phyloP scores from a whole-genome alignment of 1,140 invertebrate species.

The Drosophila carrolli region DNA sequence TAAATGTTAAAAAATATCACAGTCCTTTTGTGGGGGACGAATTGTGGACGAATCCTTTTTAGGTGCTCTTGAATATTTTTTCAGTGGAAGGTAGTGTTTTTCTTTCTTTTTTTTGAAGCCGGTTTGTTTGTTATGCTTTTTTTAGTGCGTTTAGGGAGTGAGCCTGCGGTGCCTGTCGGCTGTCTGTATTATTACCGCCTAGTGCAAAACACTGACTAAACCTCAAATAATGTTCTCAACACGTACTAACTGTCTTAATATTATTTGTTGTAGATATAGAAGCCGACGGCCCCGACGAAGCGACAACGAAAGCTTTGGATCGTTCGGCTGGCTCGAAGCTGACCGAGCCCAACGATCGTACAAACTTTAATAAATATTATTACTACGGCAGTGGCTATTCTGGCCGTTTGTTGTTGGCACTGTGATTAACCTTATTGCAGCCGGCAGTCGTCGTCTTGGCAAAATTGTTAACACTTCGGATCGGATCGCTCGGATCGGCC shows the following conservation, averaged over 20 bases:
- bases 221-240: slow-evolving; percentile 84
- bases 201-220: slow-evolving; percentile 84
- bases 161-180: slow-evolving; percentile 42
- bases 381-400: slow-evolving; percentile 37
- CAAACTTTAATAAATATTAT: slow-evolving; percentile 79
- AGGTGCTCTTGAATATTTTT: slow-evolving; percentile 6
- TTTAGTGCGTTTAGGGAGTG: slow-evolving; percentile 8
- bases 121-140: slow-evolving; percentile 6
- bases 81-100: neutral
- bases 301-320: slow-evolving; percentile 45
- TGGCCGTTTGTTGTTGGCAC: slow-evolving; percentile 21
- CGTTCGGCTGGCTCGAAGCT: slow-evolving; percentile 50
- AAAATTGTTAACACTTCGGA: slow-evolving; percentile 76
- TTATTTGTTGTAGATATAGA: slow-evolving; percentile 84
- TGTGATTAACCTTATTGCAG: slow-evolving; percentile 41
- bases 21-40: slow-evolving; percentile 31
- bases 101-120: neutral
- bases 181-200: slow-evolving; percentile 78
- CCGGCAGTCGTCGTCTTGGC: slow-evolving; percentile 59
- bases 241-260: slow-evolving; percentile 84
- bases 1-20: slow-evolving; percentile 42
- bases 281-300: slow-evolving; percentile 61
- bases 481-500: slow-evolving; percentile 37
- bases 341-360: slow-evolving; percentile 35
- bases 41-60: slow-evolving; percentile 17